Conservation (phyloP, 2,113 vertebrate genomes). For the Scomber scombrus region DNA sequence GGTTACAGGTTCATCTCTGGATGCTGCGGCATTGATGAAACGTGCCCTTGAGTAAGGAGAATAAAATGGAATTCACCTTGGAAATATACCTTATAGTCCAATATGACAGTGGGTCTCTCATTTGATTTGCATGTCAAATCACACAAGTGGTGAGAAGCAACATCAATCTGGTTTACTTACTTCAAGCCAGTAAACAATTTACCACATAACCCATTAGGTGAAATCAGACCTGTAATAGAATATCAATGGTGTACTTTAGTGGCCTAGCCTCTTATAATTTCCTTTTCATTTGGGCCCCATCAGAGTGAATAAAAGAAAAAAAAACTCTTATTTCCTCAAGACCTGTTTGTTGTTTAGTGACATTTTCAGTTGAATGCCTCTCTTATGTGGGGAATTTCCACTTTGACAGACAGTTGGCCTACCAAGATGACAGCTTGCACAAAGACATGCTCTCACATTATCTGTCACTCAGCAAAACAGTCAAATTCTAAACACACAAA, state of each 20-base stretch:
- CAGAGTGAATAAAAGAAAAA: slow-evolving; percentile 68
- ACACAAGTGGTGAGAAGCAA: slow-evolving; percentile 64
- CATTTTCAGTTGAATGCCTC: slow-evolving; percentile 77
- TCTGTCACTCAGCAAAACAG: slow-evolving; percentile 74
- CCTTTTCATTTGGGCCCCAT: slow-evolving; percentile 57
- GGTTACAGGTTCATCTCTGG: slow-evolving; percentile 70
- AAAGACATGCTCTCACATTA: slow-evolving; percentile 79
- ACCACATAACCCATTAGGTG: slow-evolving; percentile 67
- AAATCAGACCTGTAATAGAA: slow-evolving; percentile 74
- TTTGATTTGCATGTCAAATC: slow-evolving; percentile 82
- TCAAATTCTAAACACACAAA: slow-evolving; percentile 58
- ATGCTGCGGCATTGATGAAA: slow-evolving; percentile 57
- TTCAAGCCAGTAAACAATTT: slow-evolving; percentile 66
- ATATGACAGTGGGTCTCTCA: slow-evolving; percentile 46
- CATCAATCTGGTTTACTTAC: slow-evolving; percentile 74
- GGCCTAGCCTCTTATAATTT: slow-evolving; percentile 57
- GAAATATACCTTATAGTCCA: slow-evolving; percentile 55
- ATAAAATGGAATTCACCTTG: slow-evolving; percentile 70
- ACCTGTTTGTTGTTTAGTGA: slow-evolving; percentile 76
- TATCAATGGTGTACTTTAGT: slow-evolving; percentile 61
- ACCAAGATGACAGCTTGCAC: slow-evolving; percentile 76
- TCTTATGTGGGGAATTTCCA: slow-evolving; percentile 78
- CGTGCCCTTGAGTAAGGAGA: slow-evolving; percentile 64
- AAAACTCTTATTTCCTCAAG: slow-evolving; percentile 57
- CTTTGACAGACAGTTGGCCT: slow-evolving; percentile 78